Base-by-base conservation (phyloP, 1,140 invertebrate genomes). In the Cryptotermes secundus region DNA sequence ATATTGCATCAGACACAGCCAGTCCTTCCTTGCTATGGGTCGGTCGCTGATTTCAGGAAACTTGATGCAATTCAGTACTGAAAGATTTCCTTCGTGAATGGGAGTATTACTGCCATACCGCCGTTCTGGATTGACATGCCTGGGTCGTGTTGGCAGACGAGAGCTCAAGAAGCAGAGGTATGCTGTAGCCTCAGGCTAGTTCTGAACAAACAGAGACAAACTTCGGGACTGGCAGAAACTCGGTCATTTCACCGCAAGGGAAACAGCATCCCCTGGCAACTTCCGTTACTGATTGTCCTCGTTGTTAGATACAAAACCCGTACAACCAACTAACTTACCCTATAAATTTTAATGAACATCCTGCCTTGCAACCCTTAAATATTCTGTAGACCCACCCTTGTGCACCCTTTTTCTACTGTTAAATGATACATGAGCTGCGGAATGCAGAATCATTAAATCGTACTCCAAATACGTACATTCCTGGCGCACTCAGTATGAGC, bases 261-360 rank as follows among this genome's bases (percentile, higher is more conserved):
- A 59, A 59, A 22, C 7, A n/a, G 26, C 26, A 19, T 26, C 53
- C 53, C 3, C 16, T n/a, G n/a, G n/a, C n/a, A n/a, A n/a, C n/a
- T n/a, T n/a, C n/a, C n/a, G n/a, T 59, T 26, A 59, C 53, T 59
- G 53, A 59, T 10, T 59, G 19, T 59, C 24, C 24, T 59, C 53
- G 53, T 19, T 1, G 53, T 59, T 59, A 59, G 9, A 7, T n/a
- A 59, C 53, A 59, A 12, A 22, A 7, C 53, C 4, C 53, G 19
- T 42, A 0, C 38, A 16, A n/a, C 53, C 53, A 22, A 59, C 1
- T 22, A 59, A 59, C 53, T 59, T n/a, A 59, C 12, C 53, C 53
- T 59, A 59, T 59, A 59, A 59, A 59, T 59, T 59, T 59, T 59
- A 59, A 59, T 59, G 53, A 59, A 59, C 53, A 59, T 59, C 53